Base-by-base conservation (phyloP, 2,888 invertebrate genomes). In the Drosophila leonis region DNA sequence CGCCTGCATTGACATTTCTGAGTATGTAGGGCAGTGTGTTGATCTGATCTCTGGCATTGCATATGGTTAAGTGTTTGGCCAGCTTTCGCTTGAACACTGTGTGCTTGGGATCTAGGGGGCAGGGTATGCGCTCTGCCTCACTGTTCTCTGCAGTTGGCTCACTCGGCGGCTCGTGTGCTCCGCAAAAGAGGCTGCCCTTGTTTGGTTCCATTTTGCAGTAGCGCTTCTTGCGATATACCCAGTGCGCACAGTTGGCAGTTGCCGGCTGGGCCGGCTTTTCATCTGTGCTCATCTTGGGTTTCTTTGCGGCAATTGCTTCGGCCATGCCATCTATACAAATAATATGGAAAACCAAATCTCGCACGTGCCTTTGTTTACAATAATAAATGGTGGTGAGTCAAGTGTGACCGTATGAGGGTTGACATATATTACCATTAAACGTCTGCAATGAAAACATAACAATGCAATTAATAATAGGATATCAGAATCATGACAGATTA, bases 21-120 rank as follows among this genome's bases (percentile, higher is more conserved):
- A 84, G 83, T n/a, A 93, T 90, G 65, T 91, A 93, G 0, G 84
- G 95, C 0, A 94, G 92, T 6, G 94, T 94, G 56, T 91, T 91
- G 12, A 92, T 92, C 41, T 92, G 93, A 2, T 93, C 93, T 18
- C 95, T 94, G 0, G 96, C 96, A 91, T 97, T 97, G 91, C 97
- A 97, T 67, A 96, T 95, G 80, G 94, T 94, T 27, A 97, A 92
- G 91, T 97, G 97, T 85, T 95, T 96, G 29, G 94, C 90, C 66
- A 97, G 91, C 85, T 96, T 96, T 39, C 94, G 94, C 18, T 94
- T 94, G 83, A 95, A 96, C 1, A 93, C 95, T 92, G 93, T 96
- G 95, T 97, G 97, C 88, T 95, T 96, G 1, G 94, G 94, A 92
- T 97, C 96, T 75, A 96, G 93, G 1, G 97, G 97, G 82, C 97